These are phyloP conservation scores for Bombus balteatus DNA, from an alignment of 1,140 invertebrate genomes.

Conservation along the genomic window DNA sequence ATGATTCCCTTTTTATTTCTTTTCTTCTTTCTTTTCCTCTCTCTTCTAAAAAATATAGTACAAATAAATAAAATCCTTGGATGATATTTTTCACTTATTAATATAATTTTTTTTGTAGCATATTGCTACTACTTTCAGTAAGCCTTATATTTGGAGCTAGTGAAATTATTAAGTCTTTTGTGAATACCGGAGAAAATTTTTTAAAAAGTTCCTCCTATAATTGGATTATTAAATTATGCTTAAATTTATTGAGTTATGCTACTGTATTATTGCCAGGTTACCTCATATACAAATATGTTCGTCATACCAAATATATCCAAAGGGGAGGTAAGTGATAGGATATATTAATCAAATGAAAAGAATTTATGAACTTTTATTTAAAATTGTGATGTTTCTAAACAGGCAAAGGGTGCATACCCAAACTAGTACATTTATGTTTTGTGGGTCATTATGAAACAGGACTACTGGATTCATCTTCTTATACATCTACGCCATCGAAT, in stretches of 20 bases:
- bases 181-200: constrained; percentile 80
- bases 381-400: not conserved
- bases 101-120: constrained; percentile 74
- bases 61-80: not conserved
- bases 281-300: constrained; percentile 92
- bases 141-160: constrained; percentile 83
- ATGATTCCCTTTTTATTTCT: not conserved
- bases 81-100: constrained; percentile 24
- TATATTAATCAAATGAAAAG: not conserved
- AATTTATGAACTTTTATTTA: not conserved
- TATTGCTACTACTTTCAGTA: constrained; percentile 81
- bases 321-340: constrained; percentile 85
- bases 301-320: constrained; percentile 91
- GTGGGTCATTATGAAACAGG: constrained; percentile 83
- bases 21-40: not conserved
- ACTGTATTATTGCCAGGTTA: constrained; percentile 94
- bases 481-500: constrained; percentile 66
- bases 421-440: constrained; percentile 86
- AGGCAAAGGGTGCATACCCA: constrained; percentile 84
- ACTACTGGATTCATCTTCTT: constrained; percentile 75
- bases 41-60: constrained; percentile 7
- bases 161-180: constrained; percentile 82
- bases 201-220: constrained; percentile 82
- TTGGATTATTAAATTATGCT: constrained; percentile 90
- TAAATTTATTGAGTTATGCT: constrained; percentile 95